Percentiles rank a stretch among this genome's conserved stretches.
phyloP scores from a whole-genome alignment of 2,113 vertebrate genomes.

The Empidonax alnorum region DNA sequence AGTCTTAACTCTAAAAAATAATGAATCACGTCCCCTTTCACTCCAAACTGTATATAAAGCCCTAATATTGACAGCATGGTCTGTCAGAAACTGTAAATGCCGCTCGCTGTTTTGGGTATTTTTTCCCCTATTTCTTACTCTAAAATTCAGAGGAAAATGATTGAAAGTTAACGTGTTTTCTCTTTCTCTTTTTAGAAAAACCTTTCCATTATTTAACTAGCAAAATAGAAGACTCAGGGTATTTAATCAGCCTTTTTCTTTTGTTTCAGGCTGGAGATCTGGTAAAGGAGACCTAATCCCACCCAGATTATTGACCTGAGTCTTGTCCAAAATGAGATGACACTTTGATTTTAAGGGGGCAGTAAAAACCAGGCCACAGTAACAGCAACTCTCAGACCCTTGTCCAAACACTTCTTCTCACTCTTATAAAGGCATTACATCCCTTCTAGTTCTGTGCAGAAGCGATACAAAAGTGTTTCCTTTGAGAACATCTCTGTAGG shows the following conservation, averaged over 20 bases:
- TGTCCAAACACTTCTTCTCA: not conserved
- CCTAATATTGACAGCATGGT: not conserved
- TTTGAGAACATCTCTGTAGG: not conserved
- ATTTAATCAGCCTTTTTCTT: not conserved
- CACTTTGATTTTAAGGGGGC: not conserved
- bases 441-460: not conserved
- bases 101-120: not conserved
- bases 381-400: not conserved
- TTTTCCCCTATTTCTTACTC: not conserved
- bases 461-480: not conserved
- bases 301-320: not conserved
- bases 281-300: not conserved
- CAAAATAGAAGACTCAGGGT: not conserved
- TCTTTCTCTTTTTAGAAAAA: not conserved
- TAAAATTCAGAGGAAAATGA: not conserved
- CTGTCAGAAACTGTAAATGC: not conserved
- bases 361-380: not conserved
- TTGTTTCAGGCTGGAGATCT: not conserved
- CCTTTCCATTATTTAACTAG: not conserved
- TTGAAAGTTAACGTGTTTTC: not conserved
- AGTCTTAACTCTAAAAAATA: not conserved
- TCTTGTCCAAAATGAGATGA: not conserved
- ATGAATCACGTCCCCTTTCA: not conserved
- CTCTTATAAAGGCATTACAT: not conserved
- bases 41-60: not conserved